Conservation (phyloP, 2,888 invertebrate species). For the Anaspis maculata region DNA sequence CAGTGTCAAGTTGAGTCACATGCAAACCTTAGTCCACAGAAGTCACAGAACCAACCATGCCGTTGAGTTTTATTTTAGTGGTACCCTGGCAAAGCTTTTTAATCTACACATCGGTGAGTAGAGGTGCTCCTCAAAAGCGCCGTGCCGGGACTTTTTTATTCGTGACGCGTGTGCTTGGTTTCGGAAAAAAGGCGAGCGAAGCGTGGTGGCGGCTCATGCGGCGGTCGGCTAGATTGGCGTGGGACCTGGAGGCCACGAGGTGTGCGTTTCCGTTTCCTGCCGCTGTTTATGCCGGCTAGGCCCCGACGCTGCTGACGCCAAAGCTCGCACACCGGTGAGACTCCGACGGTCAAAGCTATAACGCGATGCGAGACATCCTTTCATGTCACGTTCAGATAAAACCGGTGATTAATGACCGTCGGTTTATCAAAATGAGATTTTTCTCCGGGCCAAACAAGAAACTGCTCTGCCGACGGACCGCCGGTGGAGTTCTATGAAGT, state of each 20-base stretch:
- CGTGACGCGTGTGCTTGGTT: too few relatives aligned
- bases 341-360: conserved; percentile 28
- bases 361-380: conserved; percentile 37
- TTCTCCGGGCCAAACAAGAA: conserved; percentile 31
- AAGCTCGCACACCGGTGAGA: conserved; percentile 23
- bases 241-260: conserved; percentile 25
- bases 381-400: conserved; percentile 41
- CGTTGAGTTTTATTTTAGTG: too few relatives aligned
- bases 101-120: too few relatives aligned
- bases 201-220: too few relatives aligned
- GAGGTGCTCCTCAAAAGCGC: too few relatives aligned
- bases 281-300: conserved; percentile 6
- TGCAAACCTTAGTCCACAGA: too few relatives aligned
- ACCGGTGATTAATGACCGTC: conserved; percentile 39
- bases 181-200: too few relatives aligned
- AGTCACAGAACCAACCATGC: too few relatives aligned
- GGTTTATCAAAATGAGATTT: conserved; percentile 41
- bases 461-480: conserved; percentile 19
- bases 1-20: too few relatives aligned
- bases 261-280: conserved; percentile 25
- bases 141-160: too few relatives aligned
- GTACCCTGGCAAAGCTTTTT: too few relatives aligned
- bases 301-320: conserved; percentile 1
- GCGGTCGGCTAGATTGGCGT: conserved; percentile 26
- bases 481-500: conserved; percentile 27